Percentiles rank a stretch among this genome's conserved stretches.
Conservation (phyloP, 2,113 vertebrate species). For the Ibidorhyncha struthersii region DNA sequence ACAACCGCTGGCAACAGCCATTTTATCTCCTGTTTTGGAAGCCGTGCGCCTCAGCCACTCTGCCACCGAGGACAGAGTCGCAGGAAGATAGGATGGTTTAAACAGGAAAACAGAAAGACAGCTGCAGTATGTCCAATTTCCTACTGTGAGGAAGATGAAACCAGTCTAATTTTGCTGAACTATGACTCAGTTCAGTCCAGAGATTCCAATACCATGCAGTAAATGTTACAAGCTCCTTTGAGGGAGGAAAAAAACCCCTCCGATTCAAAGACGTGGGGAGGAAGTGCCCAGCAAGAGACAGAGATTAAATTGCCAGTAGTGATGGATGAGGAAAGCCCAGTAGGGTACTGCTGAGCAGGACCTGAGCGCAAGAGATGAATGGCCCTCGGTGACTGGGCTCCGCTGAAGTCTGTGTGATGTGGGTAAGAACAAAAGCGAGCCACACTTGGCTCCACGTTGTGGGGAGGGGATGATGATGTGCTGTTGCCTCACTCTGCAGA, state of each 20-base stretch:
- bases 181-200: conserved; percentile 48
- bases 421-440: conserved; percentile 24
- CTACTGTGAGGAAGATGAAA: conserved; percentile 50
- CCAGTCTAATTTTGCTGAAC: conserved; percentile 41
- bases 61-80: background rate
- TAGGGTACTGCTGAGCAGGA: background rate
- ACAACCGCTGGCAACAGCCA: conserved; percentile 22
- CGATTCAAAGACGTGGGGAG: background rate
- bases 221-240: conserved; percentile 41
- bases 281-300: conserved; percentile 29
- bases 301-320: conserved; percentile 7
- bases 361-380: conserved; percentile 24
- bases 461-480: background rate
- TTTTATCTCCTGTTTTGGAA: conserved; percentile 38
- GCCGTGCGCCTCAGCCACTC: background rate
- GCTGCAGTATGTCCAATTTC: conserved; percentile 15
- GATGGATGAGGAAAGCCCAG: conserved; percentile 46
- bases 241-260: background rate
- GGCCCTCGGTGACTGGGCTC: background rate
- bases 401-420: background rate
- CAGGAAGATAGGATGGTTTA: conserved; percentile 11
- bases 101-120: conserved; percentile 35
- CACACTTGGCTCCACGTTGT: rapidly evolving
- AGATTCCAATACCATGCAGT: conserved; percentile 21
- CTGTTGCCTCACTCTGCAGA: background rate